Evolutionary conservation across 2,113 vertebrate genomes (phyloP), one percentile per base, ranked within the genome.

Genomic region (Diphyllodes magnificus): DNA sequence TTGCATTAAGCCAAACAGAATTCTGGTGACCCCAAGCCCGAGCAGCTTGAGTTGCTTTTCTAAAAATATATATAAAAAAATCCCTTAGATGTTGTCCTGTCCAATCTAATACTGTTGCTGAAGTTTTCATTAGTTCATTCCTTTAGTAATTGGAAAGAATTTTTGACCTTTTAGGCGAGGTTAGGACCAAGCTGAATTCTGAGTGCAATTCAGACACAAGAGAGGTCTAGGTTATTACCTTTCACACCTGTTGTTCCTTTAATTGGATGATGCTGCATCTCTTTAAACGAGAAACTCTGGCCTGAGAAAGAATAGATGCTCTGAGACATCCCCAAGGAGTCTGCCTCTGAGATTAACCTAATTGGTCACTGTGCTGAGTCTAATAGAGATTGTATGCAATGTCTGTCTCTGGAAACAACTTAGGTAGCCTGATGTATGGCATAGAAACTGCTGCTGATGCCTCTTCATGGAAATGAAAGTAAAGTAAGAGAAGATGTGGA

Each of bases 281-380:
- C 82, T 96, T 94, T 96, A 95, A 93, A 95, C 90, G 56, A 86
- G 88, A 95, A 94, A 88, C 24, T 60, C 47, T 84, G 56, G 82
- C 23, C 72, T 75, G 80, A 78, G 64, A 92, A 92, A 88, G 93
- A 88, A 68, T 78, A 75, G 71, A 86, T 95, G 60, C 64, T 93
- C 64, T 88, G 82, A 93, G 85, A 68, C 71, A 84, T 81, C 69
- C 76, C 85, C 80, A 82, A 88, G 71, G 93, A 96, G 15, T 71
- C 88, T 96, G 80, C 94, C 95, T 95, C 93, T 96, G 95, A 96
- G 95, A 93, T 97, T 96, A 96, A 96, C 85, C 88, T 96, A 96
- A 96, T 95, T 95, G 96, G 94, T 96, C 96, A 93, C 94, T 94
- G 85, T 57, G 82, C 94, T 96, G 92, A 88, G 82, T 79, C 72